phyloP scores from a whole-genome alignment of 1,140 invertebrate species.

The Oreohelix idahoensis region DNA sequence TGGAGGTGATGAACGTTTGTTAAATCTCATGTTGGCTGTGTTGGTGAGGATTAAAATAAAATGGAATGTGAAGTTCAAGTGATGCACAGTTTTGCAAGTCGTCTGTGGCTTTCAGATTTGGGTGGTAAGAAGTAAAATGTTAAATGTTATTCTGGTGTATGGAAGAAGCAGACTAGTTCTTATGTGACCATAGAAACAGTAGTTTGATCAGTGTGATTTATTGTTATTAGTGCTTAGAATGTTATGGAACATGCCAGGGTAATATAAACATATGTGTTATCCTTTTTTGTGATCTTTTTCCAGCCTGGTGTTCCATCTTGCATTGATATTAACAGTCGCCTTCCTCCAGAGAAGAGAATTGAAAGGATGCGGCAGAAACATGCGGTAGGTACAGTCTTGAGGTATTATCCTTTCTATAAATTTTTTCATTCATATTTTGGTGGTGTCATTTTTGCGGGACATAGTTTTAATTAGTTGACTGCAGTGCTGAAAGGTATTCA shows the following conservation, averaged over 20 bases:
- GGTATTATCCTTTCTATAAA: background rate
- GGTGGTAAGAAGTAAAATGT: background rate
- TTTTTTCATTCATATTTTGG: too few species aligned
- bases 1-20: constrained; percentile 11
- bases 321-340: constrained; percentile 29
- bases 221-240: background rate
- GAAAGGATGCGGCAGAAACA: constrained; percentile 40
- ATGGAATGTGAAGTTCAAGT: background rate
- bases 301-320: constrained; percentile 33
- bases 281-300: background rate
- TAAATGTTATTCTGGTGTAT: background rate
- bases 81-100: background rate
- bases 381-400: background rate
- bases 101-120: background rate
- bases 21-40: background rate
- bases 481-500: too few species aligned
- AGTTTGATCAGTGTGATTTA: background rate
- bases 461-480: too few species aligned
- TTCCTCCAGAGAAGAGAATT: constrained; percentile 20
- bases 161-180: too few species aligned
- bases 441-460: too few species aligned
- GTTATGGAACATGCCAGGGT: background rate
- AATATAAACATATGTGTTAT: background rate
- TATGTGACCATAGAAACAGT: background rate
- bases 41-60: constrained; percentile 1